phyloP scores from a whole-genome alignment of 1,140 invertebrate genomes.

The Habropoda laboriosa region DNA sequence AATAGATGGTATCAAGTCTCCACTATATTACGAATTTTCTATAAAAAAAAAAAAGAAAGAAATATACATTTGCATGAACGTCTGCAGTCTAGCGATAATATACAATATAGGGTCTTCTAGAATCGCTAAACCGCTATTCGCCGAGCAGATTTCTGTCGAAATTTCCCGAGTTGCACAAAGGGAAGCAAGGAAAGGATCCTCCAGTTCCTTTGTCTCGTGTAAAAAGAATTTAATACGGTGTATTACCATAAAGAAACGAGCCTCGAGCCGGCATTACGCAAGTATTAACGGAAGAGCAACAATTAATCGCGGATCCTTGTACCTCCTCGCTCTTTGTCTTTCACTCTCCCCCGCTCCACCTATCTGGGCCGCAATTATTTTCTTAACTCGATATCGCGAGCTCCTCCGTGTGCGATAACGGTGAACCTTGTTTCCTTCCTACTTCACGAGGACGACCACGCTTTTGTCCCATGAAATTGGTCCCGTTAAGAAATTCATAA shows the following conservation, averaged over 20 bases:
- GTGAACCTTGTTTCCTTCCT: constrained; percentile 12
- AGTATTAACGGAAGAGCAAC: constrained; percentile 54
- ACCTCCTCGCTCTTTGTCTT: no score
- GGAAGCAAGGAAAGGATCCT: neutral
- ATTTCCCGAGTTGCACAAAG: neutral
- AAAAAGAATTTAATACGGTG: constrained; percentile 57
- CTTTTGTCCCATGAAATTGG: constrained; percentile 26
- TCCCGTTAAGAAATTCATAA: constrained; percentile 20
- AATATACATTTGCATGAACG: no score
- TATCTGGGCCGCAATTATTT: constrained; percentile 50
- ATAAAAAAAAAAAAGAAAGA: no score
- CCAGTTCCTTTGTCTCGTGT: constrained; percentile 37
- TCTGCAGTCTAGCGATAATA: no score
- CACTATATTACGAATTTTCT: neutral
- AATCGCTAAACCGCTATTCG: no score
- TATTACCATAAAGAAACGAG: constrained; percentile 61
- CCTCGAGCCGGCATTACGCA: constrained; percentile 6
- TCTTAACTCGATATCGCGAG: constrained; percentile 46
- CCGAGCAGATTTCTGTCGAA: constrained; percentile 3
- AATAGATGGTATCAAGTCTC: neutral
- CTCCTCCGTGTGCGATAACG: constrained; percentile 13
- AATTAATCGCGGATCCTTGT: constrained; percentile 59
- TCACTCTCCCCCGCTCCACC: no score
- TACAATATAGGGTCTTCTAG: no score
- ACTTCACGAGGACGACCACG: no score